Base-by-base conservation (phyloP, 1,140 invertebrate species). In the Trachymyrmex septentrionalis region DNA sequence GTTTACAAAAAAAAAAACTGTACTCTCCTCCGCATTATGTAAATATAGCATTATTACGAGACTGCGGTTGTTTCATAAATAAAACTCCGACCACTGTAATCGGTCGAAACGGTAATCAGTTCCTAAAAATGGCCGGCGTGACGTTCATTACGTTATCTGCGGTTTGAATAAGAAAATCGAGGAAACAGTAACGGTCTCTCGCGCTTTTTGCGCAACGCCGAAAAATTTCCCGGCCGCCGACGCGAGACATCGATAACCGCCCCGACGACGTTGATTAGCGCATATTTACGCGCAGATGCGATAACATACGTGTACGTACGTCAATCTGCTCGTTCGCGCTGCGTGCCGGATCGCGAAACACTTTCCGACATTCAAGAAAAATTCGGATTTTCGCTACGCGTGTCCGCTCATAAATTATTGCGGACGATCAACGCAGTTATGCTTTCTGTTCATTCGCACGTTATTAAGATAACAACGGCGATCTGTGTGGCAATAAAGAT, bases 201-300 rank as follows among this genome's bases (percentile, higher is more conserved):
- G 2, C 38, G 9, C 38, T 24, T 19, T 16, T 80, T 7, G 30
- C 30, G 64, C 50, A 16, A 50, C 19, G 16, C 38, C 55, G 21
- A 81, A 34, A 55, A 48, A 48, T 84, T 84, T 7, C 34, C 24
- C 14, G 24, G 24, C 12, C 24, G 6, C 6, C 24, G 55, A 64
- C 30, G 12, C 14, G 44, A 24, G 44, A 16, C 48, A 24, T 55
- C 50, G 38, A 77, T 63, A 63, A 77, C 19, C 75, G 38, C 61
- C 66, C 38, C 27, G 34, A 38, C 34, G 63, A 67, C 63, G 38
- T 50, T 63, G 80, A 75, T 84, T 84, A 75, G n/a, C 38, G 55
- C 44, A 44, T 63, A 73, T 75, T 84, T 73, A 59, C 44, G 12
- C 10, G 12, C 24, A 73, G 66, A 19, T 30, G 30, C 16, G 53